phyloP scores from a whole-genome alignment of 2,113 vertebrate genomes.

The Rhodinocichla rosea region DNA sequence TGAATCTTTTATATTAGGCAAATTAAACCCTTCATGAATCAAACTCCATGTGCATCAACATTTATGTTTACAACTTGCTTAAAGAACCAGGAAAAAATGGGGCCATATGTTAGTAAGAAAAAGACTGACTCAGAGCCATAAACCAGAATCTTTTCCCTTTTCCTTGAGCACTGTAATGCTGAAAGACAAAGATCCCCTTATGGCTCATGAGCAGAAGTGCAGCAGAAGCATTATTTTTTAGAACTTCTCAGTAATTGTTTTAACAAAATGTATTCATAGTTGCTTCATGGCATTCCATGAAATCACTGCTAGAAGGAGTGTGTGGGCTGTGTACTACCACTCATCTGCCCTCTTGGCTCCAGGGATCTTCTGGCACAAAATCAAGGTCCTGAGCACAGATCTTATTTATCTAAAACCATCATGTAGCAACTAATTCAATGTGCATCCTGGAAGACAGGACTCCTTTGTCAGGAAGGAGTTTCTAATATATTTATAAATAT shows the following conservation, averaged over 20 bases:
- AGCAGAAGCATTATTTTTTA: constrained; percentile 25
- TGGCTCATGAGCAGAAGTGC: neutral
- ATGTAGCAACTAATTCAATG: neutral
- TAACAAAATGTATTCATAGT: neutral
- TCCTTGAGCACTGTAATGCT: neutral
- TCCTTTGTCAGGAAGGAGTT: neutral
- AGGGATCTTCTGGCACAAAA: neutral
- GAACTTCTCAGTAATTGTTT: neutral
- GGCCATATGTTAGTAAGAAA: constrained; percentile 59
- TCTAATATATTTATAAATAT: neutral
- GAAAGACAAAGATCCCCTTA: constrained; percentile 32
- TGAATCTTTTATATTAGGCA: constrained; percentile 23
- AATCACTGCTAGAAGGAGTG: neutral
- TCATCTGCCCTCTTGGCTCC: neutral
- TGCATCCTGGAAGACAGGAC: neutral
- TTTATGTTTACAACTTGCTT: constrained; percentile 42
- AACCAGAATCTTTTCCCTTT: constrained; percentile 16
- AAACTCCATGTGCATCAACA: constrained; percentile 32
- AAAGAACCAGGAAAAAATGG: constrained; percentile 44
- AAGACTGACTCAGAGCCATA: constrained; percentile 44
- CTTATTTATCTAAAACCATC: neutral
- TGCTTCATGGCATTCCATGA: neutral
- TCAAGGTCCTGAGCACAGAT: neutral
- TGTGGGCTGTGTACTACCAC: neutral
- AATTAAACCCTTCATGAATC: constrained; percentile 54